Percentiles rank a stretch among this genome's conserved stretches.
Conservation (phyloP, 2,888 invertebrate genomes). For the Caenorhabditis plicata region DNA sequence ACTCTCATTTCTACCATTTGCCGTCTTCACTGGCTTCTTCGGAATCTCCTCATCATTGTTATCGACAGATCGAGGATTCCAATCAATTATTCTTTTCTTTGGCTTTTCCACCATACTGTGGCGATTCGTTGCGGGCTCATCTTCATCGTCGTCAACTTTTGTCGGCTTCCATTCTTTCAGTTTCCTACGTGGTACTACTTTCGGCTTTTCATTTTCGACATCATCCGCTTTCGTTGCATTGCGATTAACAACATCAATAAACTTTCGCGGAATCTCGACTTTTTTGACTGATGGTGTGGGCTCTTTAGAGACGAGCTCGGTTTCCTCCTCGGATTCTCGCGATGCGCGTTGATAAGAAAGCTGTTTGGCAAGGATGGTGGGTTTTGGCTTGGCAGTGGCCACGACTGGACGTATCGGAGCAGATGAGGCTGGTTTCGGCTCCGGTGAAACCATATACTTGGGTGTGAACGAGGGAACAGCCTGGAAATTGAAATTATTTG, state of each 20-base stretch:
- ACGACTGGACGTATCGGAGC: constrained; percentile 8
- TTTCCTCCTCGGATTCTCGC: constrained; percentile 32
- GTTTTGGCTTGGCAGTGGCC: constrained; percentile 14
- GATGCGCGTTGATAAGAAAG: constrained; percentile 23
- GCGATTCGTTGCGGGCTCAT: constrained; percentile 1
- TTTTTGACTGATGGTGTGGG: no score
- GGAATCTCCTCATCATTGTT: no score
- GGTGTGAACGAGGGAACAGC: background rate
- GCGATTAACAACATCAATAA: no score
- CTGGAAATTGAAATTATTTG: background rate
- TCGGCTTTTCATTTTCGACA: constrained; percentile 5
- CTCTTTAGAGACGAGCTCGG: constrained; percentile 11
- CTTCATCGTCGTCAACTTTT: background rate
- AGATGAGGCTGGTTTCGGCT: constrained; percentile 5
- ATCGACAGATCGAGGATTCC: no score
- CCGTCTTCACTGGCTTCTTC: no score
- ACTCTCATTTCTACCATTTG: no score
- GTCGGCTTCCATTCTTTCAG: constrained; percentile 4
- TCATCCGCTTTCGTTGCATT: constrained; percentile 23
- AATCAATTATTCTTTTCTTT: background rate
- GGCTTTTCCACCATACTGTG: constrained; percentile 8
- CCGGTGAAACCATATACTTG: constrained; percentile 17
- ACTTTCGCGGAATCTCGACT: constrained; percentile 27
- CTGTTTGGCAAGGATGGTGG: constrained; percentile 18
- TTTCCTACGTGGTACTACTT: background rate